Evolutionary conservation across 2,888 invertebrate genomes (phyloP), one percentile per base, ranked within the genome.

Genomic region (Spialia ferax): DNA sequence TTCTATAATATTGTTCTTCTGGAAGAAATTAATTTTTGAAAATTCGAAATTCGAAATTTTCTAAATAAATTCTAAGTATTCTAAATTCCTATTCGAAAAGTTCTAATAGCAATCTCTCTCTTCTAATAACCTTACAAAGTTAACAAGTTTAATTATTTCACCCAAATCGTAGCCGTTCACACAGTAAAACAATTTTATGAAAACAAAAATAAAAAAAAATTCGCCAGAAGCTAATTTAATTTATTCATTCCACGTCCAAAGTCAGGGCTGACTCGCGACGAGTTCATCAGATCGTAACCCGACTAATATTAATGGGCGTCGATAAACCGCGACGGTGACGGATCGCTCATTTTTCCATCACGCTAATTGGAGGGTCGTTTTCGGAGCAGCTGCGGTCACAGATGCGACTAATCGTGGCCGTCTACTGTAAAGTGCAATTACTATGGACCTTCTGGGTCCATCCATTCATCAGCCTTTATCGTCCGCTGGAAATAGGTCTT

Each of bases 341-440:
- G 22, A 29, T 29, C 57, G 69, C 57, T 20, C 26, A 67, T 69
- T 74, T 71, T 70, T 71, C 66, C 74, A 72, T 70, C 71, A 67
- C 56, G 20, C 63, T 67, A 68, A 72, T 68, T 69, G 68, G 61
- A 52, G 59, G 59, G 62, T 32, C 38, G 50, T 48, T 52, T 57
- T 65, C 67, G 55, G 45, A 59, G 29, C 72, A 69, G 63, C 69
- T 71, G 70, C 54, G 63, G 54, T 57, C 63, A 20, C 65, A 68
- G 67, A 61, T 69, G 72, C 38, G 42, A 45, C 20, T 63, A 59
- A 63, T 62, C 68, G 68, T 71, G 63, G 54, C 38, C 42, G 61
- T 66, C 32, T 35, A 18, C 29, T 45, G 35, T 57, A 32, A 67
- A 64, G 55, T 70, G 52, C 48, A 1, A 42, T 42, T 42, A 15